Conservation (phyloP, 2,888 invertebrate species). For the Drosophila nr. perissopoda region DNA sequence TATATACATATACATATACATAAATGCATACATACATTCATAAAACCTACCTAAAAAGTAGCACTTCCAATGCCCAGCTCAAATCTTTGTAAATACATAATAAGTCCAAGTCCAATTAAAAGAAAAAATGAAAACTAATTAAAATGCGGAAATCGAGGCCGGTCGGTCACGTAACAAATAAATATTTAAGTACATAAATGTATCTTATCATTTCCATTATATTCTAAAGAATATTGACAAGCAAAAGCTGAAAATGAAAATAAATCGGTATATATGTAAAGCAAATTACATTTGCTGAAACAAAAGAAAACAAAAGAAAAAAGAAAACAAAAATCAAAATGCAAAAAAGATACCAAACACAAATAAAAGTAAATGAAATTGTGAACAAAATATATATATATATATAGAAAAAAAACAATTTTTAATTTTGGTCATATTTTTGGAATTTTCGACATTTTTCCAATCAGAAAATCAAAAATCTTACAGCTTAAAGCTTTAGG, state of each 20-base stretch:
- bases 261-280: conserved; percentile 49
- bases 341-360: neutral
- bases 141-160: conserved; percentile 26
- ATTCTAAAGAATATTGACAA: conserved; percentile 20
- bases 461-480: neutral
- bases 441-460: neutral
- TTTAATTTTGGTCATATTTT: neutral
- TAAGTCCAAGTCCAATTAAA: conserved; percentile 33
- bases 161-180: conserved; percentile 39
- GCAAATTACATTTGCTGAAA: conserved; percentile 67
- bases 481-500: neutral
- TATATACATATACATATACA: conserved; percentile 1
- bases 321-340: conserved; percentile 11
- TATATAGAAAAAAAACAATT: conserved; percentile 38
- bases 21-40: conserved; percentile 16
- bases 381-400: conserved; percentile 62
- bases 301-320: conserved; percentile 20
- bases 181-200: conserved; percentile 51
- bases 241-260: conserved; percentile 8
- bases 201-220: conserved; percentile 62
- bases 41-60: conserved; percentile 15
- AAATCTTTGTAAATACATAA: conserved; percentile 42
- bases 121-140: neutral
- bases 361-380: conserved; percentile 41
- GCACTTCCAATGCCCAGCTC: conserved; percentile 39